A percentile compares a stretch with the other conserved stretches of the same genome.
These are phyloP conservation scores for Donacobius atricapilla DNA, from an alignment of 2,113 vertebrate species.

Conservation along the genomic window DNA sequence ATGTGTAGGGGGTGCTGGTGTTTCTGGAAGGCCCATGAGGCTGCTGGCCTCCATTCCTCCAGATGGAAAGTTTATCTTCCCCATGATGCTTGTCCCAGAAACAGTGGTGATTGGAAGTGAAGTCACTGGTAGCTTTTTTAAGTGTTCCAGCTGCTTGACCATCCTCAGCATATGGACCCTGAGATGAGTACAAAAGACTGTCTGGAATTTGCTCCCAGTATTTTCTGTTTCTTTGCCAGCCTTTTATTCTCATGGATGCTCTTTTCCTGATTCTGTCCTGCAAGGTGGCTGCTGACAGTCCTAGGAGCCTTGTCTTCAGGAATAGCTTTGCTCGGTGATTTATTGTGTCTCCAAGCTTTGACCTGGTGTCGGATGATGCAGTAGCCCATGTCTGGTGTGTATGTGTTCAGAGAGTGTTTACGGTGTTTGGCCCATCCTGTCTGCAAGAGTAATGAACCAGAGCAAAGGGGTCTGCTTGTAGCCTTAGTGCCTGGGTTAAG, in stretches of 20 bases:
- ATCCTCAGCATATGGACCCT: neutral
- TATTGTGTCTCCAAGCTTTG: neutral
- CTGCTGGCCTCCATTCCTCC: neutral
- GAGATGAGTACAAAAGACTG: neutral
- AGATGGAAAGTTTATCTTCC: neutral
- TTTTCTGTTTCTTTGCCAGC: slow-evolving; percentile 36
- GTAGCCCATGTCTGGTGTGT: neutral
- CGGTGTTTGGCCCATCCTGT: neutral
- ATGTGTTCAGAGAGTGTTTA: neutral
- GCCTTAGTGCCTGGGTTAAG: neutral
- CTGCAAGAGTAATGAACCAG: neutral
- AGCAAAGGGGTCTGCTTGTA: neutral
- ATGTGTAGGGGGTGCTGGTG: neutral
- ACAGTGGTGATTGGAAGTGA: neutral
- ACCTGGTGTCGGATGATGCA: neutral
- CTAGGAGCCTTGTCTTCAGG: neutral
- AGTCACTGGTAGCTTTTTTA: neutral
- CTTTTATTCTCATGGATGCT: slow-evolving; percentile 32
- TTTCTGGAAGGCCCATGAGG: neutral
- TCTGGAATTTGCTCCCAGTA: slow-evolving; percentile 29
- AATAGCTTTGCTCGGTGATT: fast-evolving
- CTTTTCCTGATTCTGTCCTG: slow-evolving; percentile 15
- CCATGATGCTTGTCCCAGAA: neutral
- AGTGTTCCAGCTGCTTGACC: slow-evolving; percentile 15
- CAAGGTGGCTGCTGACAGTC: neutral